Evolutionary conservation across 2,888 invertebrate genomes (phyloP).

Genomic region (Protodeltote pygarga): DNA sequence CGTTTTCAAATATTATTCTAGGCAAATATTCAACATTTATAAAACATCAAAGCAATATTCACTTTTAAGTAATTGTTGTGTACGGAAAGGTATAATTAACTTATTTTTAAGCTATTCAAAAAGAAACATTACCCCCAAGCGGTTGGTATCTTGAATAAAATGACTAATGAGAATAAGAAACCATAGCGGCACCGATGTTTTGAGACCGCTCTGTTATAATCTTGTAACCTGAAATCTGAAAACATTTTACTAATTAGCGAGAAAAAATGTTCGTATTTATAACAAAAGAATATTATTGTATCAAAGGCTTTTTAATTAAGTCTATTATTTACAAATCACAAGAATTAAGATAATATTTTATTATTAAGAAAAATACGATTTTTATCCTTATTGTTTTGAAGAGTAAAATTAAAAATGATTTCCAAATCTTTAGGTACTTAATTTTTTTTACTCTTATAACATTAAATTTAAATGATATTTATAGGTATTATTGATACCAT

Average conservation of each 20-base stretch:
- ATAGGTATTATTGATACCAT: too few species aligned
- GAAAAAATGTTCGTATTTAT: conserved; percentile 36
- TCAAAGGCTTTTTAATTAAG: background rate
- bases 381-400: too few species aligned
- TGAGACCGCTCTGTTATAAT: conserved; percentile 73
- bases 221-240: conserved; percentile 85
- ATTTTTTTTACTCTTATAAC: too few species aligned
- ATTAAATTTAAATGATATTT: too few species aligned
- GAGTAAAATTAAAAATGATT: too few species aligned
- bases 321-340: background rate
- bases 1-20: conserved; percentile 15
- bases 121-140: conserved; percentile 53
- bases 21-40: conserved; percentile 21
- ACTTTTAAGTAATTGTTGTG: conserved; percentile 42
- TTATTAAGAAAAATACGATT: too few species aligned
- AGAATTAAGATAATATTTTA: too few species aligned
- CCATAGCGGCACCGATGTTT: conserved; percentile 58
- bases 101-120: conserved; percentile 50
- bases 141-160: conserved; percentile 58
- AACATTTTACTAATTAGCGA: conserved; percentile 66
- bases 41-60: conserved; percentile 51
- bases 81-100: conserved; percentile 47
- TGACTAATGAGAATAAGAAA: conserved; percentile 67
- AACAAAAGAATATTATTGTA: background rate
- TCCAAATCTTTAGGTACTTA: too few species aligned